Base-by-base conservation (phyloP, 1,140 invertebrate species). In the Dufourea novaeangliae region DNA sequence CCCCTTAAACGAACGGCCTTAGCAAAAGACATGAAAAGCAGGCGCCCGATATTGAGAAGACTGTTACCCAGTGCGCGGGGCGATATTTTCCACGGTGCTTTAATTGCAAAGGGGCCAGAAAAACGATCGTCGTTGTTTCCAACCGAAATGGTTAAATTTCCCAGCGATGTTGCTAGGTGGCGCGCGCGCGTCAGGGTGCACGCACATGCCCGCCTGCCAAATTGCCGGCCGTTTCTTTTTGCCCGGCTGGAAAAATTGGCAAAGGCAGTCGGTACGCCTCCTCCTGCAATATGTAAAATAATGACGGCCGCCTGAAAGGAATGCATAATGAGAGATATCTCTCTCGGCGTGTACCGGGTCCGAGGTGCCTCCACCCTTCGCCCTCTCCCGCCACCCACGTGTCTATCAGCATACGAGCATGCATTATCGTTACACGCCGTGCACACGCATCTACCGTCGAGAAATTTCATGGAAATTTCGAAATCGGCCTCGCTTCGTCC, bases 271-370 rank as follows among this genome's bases (percentile, higher is more conserved):
- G 73, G 83, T 85, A 85, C 83, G 83, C 83, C 84, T 82, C 83
- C 80, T 86, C 84, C 80, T 82, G 84, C 84, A 86, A 86, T 86
- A 86, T 86, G 84, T 86, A 86, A 86, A 86, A 86, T 86, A 86
- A 86, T 86, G 84, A 86, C 84, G 84, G 84, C 84, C 81, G 84
- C 85, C 81, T 83, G 85, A 86, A 86, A 86, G 85, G 85, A 86
- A 86, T 86, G 85, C 85, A 83, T 86, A 86, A 86, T 86, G 85
- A 86, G 85, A 86, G 79, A 82, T 85, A 80, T 84, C 83, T 82
- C 83, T 82, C 76, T 62, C 75, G 68, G 54, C 79, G 82, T 72
- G 78, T 74, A 81, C 74, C 82, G 66, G 78, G 82, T 84, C 78
- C 83, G 83, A 84, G 83, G 83, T 82, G 82, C 82, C 66, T 80